Conservation (phyloP, 2,888 invertebrate species). For the Stegana nigrithorax region DNA sequence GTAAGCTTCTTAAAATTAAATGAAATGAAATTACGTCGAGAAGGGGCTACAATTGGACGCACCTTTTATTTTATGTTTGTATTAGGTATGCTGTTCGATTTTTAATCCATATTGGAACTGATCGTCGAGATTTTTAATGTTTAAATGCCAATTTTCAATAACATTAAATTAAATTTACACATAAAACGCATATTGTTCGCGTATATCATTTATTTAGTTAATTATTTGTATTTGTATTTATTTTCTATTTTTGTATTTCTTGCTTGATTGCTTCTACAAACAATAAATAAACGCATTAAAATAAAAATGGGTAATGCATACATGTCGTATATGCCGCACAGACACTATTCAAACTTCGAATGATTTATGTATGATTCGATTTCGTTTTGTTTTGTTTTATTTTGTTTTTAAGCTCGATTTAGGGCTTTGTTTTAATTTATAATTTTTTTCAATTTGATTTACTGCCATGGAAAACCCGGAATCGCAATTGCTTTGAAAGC, state of each 20-base stretch:
- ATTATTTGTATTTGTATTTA: too few species aligned
- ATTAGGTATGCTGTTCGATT: background rate
- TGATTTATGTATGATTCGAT: too few species aligned
- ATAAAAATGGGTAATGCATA: slow-evolving; percentile 28
- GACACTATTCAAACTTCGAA: too few species aligned
- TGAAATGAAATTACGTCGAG: too few species aligned
- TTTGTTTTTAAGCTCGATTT: slow-evolving; percentile 9
- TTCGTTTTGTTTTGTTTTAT: slow-evolving; percentile 19
- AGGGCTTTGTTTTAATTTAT: slow-evolving; percentile 25
- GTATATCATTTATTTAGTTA: too few species aligned
- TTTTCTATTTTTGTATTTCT: background rate
- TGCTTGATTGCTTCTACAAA: slow-evolving; percentile 20
- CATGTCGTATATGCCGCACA: too few species aligned
- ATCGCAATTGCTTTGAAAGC: too few species aligned
- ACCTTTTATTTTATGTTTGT: background rate
- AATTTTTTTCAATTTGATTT: slow-evolving; percentile 38
- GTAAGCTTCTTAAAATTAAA: slow-evolving; percentile 10
- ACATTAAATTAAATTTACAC: too few species aligned
- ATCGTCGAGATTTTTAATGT: background rate
- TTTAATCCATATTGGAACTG: background rate
- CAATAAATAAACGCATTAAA: slow-evolving; percentile 46
- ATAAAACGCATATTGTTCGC: too few species aligned
- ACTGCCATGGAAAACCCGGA: slow-evolving; percentile 11
- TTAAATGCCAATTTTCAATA: too few species aligned
- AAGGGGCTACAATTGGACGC: too few species aligned